Evolutionary conservation across 2,797 vertebrate genomes (phyloP).

Genomic region (Buceros bicornis): DNA sequence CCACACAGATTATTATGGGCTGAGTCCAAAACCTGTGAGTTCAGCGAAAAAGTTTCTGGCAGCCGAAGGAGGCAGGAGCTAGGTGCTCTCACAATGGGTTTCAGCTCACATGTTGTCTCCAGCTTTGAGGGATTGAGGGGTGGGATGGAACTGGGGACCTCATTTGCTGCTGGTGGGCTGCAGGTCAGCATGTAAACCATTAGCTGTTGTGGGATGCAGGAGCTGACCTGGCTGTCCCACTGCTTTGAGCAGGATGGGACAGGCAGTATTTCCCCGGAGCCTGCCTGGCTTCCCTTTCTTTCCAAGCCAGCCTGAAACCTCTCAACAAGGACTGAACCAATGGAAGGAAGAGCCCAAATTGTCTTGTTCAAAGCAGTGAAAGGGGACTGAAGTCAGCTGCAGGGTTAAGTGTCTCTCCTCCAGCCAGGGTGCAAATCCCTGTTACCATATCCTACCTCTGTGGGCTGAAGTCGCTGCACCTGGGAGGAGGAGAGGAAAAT

Average conservation of each 20-base stretch:
- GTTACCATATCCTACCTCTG: rapidly evolving
- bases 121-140: background rate
- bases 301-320: background rate
- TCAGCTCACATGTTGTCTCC: background rate
- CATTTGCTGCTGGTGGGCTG: background rate
- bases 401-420: background rate
- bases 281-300: background rate
- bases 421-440: background rate
- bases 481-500: background rate
- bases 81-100: too few species aligned
- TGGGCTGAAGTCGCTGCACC: background rate
- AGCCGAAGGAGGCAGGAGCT: rapidly evolving
- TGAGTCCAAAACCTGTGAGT: background rate
- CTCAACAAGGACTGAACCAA: background rate
- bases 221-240: background rate
- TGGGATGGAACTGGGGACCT: background rate
- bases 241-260: background rate
- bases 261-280: background rate
- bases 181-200: background rate
- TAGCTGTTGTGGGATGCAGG: background rate
- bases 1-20: background rate
- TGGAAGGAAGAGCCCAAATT: background rate
- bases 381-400: background rate
- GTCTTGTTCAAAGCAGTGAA: background rate
- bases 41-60: background rate